Evolutionary conservation across 2,888 invertebrate genomes (phyloP).

Genomic region (Stenotaenia linearis): DNA sequence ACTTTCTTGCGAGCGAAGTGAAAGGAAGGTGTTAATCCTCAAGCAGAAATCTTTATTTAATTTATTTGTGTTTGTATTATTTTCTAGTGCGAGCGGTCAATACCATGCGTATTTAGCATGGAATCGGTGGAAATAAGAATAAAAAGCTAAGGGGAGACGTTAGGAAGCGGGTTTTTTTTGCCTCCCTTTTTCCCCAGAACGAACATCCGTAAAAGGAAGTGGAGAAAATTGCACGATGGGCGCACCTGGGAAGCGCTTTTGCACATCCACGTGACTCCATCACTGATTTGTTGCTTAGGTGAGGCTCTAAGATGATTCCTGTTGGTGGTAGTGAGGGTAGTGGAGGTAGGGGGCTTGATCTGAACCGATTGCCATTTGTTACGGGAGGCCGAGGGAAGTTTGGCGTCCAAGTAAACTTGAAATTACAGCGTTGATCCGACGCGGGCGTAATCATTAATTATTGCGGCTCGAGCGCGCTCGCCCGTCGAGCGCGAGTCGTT

Average conservation of each 20-base stretch:
- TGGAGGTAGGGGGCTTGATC: not conserved
- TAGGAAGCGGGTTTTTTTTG: not conserved
- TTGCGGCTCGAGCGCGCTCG: not conserved
- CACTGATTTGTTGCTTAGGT: not conserved
- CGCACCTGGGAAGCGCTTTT: not conserved
- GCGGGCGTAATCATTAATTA: not conserved
- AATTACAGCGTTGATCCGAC: not conserved
- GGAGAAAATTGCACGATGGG: not conserved
- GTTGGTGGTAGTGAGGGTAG: not conserved
- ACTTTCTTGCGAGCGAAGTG: not conserved
- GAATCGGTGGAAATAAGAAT: no score
- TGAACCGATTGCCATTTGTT: not conserved
- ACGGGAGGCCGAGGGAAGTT: not conserved
- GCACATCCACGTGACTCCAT: not conserved
- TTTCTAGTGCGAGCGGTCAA: no score
- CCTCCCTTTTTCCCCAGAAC: not conserved
- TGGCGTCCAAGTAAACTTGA: not conserved
- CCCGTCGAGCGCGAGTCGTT: not conserved
- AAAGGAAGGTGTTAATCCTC: no score
- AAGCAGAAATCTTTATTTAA: no score
- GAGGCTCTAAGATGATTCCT: not conserved
- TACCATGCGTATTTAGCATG: no score
- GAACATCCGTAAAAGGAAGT: not conserved
- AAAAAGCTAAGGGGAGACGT: no score
- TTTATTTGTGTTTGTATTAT: no score